Percentiles rank a stretch among this genome's conserved stretches.
Conservation (phyloP, 2,888 invertebrate species). For the Xanthorhoe designata region DNA sequence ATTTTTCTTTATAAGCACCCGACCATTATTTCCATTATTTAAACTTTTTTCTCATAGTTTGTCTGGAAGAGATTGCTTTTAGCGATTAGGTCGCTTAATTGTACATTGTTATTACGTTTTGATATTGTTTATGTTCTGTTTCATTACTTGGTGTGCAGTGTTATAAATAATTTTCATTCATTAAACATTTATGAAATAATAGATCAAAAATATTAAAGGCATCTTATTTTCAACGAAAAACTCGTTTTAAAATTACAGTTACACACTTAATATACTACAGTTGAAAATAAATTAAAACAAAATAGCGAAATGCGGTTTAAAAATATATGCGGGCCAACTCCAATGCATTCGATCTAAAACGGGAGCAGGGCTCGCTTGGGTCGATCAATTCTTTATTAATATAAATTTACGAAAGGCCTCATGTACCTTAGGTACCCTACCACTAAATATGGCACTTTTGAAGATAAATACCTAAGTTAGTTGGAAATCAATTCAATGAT, state of each 20-base stretch:
- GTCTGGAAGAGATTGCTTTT: too few species aligned
- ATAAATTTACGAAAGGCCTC: constrained; percentile 17
- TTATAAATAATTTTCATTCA: too few species aligned
- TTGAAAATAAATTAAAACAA: constrained; percentile 29
- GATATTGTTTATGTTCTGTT: too few species aligned
- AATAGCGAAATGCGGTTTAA: constrained; percentile 27
- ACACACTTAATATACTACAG: constrained; percentile 27
- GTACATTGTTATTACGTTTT: too few species aligned
- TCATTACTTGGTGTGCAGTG: too few species aligned
- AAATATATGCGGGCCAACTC: constrained; percentile 31
- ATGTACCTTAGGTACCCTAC: background rate
- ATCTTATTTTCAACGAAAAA: constrained; percentile 20
- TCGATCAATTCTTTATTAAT: constrained; percentile 39
- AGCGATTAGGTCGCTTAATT: too few species aligned
- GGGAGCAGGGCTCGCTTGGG: constrained; percentile 14
- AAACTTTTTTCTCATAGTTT: too few species aligned
- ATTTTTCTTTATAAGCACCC: too few species aligned
- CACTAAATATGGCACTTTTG: background rate
- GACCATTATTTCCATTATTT: too few species aligned
- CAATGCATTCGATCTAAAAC: constrained; percentile 36
- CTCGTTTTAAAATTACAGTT: constrained; percentile 24
- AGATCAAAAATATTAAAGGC: constrained; percentile 2
- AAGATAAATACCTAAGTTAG: background rate
- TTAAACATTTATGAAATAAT: background rate
- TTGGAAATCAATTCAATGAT: too few species aligned